Evolutionary conservation across 2,113 vertebrate genomes (phyloP).

Genomic region (Cyanoramphus novaezelandiae): DNA sequence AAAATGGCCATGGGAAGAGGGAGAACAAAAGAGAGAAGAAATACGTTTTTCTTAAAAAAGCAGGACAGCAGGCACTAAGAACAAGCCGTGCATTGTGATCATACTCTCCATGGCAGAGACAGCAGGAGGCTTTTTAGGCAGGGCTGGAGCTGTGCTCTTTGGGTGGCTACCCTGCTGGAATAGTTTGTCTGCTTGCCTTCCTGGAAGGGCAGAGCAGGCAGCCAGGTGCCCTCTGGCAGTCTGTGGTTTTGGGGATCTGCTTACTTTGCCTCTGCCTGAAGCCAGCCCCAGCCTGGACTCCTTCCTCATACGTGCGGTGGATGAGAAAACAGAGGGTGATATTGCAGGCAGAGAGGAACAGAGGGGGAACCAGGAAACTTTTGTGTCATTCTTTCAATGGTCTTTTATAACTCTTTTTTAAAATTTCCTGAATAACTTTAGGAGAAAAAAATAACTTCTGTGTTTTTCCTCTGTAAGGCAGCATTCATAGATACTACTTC

Average conservation of each 20-base stretch:
- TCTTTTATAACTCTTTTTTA: background rate
- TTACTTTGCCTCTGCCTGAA: constrained; percentile 3
- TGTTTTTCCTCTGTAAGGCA: background rate
- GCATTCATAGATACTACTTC: background rate
- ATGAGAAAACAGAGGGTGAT: background rate
- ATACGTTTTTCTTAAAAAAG: constrained; percentile 1
- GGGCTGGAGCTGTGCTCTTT: background rate
- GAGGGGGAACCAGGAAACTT: background rate
- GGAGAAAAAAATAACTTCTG: background rate
- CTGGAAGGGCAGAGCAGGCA: constrained; percentile 46
- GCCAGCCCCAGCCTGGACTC: constrained; percentile 13
- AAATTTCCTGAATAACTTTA: background rate
- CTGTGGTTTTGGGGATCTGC: background rate
- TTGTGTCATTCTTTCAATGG: background rate
- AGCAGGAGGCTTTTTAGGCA: constrained; percentile 20
- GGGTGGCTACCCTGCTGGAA: constrained; percentile 17
- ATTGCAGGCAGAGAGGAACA: background rate
- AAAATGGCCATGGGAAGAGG: background rate
- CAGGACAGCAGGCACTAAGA: background rate
- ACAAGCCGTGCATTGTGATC: background rate
- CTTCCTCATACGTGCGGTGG: background rate
- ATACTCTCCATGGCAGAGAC: background rate
- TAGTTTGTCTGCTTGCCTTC: constrained; percentile 9
- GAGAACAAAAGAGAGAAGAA: constrained; percentile 8
- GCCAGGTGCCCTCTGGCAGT: constrained; percentile 58